Conservation (phyloP, 2,888 invertebrate genomes). For the Calameuta filiformis region DNA sequence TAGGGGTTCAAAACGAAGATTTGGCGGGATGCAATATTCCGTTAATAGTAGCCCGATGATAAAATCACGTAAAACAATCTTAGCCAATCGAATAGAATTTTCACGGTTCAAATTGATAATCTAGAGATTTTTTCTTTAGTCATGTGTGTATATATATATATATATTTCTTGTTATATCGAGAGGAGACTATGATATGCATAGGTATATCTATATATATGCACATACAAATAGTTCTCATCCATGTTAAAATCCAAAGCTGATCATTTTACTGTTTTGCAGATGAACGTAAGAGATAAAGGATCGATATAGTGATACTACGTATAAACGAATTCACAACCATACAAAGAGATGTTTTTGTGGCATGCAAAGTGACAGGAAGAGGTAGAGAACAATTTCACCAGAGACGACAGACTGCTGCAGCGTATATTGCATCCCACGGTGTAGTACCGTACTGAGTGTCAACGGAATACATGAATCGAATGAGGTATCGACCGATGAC, state of each 20-base stretch:
- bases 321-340: constrained; percentile 52
- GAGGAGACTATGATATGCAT: too few relatives aligned
- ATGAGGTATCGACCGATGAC: background rate
- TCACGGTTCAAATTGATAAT: too few relatives aligned
- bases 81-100: too few relatives aligned
- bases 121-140: too few relatives aligned
- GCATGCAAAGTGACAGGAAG: constrained; percentile 48
- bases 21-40: constrained; percentile 21
- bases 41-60: constrained; percentile 10
- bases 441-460: background rate
- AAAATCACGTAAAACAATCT: constrained; percentile 10
- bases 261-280: background rate
- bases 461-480: too few relatives aligned
- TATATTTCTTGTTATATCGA: too few relatives aligned
- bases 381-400: constrained; percentile 42
- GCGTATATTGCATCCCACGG: constrained; percentile 17
- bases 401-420: constrained; percentile 32
- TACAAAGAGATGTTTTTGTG: constrained; percentile 47
- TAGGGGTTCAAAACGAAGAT: constrained; percentile 28
- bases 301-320: constrained; percentile 48
- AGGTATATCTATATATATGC: background rate
- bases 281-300: background rate
- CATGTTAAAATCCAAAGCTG: too few relatives aligned
- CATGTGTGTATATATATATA: too few relatives aligned
- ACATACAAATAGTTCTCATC: too few relatives aligned